Evolutionary conservation across 1,140 invertebrate species (phyloP), one percentile per base, ranked within the genome.

Genomic region (Probaryconus sp.): DNA sequence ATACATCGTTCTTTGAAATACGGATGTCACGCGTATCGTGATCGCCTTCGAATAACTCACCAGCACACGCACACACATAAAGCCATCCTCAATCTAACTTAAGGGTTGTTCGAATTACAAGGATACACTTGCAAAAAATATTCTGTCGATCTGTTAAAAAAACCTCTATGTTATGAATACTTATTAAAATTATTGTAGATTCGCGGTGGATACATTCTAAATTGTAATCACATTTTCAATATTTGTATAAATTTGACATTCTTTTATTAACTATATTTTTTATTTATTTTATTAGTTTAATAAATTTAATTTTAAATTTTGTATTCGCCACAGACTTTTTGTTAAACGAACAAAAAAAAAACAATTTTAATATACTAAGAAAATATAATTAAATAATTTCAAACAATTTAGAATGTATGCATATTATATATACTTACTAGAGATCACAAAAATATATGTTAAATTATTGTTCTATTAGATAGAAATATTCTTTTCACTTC

Each of bases 71-170:
- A 61, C 51, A 69, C 65, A 70, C 48, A 63, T 20, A 48, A 21
- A 72, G 5, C 18, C 16, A 28, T 65, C 50, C 30, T 50, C 16
- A 24, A 70, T 47, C 28, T 30, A 70, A 55, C 43, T 31, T 9
- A 60, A 69, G n/a, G n/a, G n/a, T 43, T 31, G 38, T 47, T 55
- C 43, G 14, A 31, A 51, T 43, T 60, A 11, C 33, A 63, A 28
- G 60, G 43, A 58, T 47, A 69, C 72, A 70, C 65, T 69, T 65
- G 53, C 51, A 47, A 65, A 75, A 69, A 74, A 72, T 68, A 73
- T 65, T 73, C 69, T 73, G 69, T 73, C 53, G 33, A 60, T 53
- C 47, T 65, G 51, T 65, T 72, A 11, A 45, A 56, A 26, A 42
- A n/a, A n/a, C n/a, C n/a, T n/a, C n/a, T n/a, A n/a, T n/a, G n/a